Base-by-base conservation (phyloP, 2,888 invertebrate genomes). In the Candidula unifasciata region DNA sequence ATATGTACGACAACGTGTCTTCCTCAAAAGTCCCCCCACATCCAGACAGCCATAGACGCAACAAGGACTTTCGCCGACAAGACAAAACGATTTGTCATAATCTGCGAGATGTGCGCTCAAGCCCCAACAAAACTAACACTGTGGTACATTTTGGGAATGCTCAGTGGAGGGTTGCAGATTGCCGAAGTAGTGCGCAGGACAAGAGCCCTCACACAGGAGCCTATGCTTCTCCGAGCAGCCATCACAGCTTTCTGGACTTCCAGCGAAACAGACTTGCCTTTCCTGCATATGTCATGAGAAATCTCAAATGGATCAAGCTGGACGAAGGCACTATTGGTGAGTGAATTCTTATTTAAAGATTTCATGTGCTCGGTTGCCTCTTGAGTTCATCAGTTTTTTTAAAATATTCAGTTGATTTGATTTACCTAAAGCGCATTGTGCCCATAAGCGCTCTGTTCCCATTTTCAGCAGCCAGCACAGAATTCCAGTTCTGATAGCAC, bases 271-370 rank as follows among this genome's bases (percentile, higher is more conserved):
- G 76, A 10, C 83, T 89, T 10, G 89, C 89, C 0, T 83, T 87
- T 35, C 91, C 91, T 0, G 85, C 86, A 10, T 81, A 86, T 66
- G 80, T 84, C 10, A 86, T 90, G 86, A 82, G 87, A 35, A 87
- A 88, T 80, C 81, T 91, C 1, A 89, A 89, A 74, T 90, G 90
- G 90, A 88, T 91, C 10, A 89, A 87, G 71, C 83, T 91, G 8
- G 76, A 87, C 37, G 89, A 90, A 74, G 83, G 86, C 52, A 83
- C 69, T 60, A 86, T 90, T 77, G 90, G 91, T 91, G 83, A 81
- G 87, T 80, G 44, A 52, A 10, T 6, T 44, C 44, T 44, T 44
- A 1, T 10, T 44, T 13, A 44, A 10, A 10, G 44, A 44, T 44
- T 44, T 6, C 44, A 13, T 44, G 44, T 44, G 6, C 44, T 44